Base-by-base conservation (phyloP, 2,888 invertebrate species). In the Sinopyrophorus schimmeli region DNA sequence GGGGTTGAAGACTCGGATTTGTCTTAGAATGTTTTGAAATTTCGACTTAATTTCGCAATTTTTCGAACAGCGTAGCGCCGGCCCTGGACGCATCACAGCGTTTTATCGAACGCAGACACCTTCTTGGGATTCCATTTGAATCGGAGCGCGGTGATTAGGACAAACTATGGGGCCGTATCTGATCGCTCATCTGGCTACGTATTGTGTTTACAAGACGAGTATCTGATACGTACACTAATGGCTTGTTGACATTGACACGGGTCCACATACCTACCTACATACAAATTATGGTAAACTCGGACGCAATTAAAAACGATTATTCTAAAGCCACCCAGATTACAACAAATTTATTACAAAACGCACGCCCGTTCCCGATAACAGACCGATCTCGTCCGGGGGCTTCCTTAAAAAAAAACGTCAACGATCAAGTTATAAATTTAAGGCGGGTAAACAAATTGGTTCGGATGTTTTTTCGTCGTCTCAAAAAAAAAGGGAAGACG, bases 201-300 rank as follows among this genome's bases (percentile, higher is more conserved):
- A 55, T 55, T 57, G 57, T 57, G 57, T 57, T 57, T 57, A 57
- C 55, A 57, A 39, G 46, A 27, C 27, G 32, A 40, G 44, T 53
- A 54, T 55, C 53, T 47, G 53, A 55, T 55, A 47, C 55, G 41
- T 38, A 32, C 26, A 24, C 44, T 51, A 51, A 54, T 55, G 46
- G 54, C 46, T 56, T 52, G 47, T 51, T 46, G 48, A 51, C 53
- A 48, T 51, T 56, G 51, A 51, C 54, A 46, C 50, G 51, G 53
- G 52, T 52, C 52, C 32, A 12, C 24, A 28, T 42, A 30, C 44
- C 41, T 41, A 43, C 47, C 34, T 44, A 44, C 44, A 37, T 16
- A 24, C 37, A 34, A 24, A 35, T 46, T 52, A 41, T 28, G 23
- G 35, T 31, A 28, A 46, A 32, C 39, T 30, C 20, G 41, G 15